Percentiles rank a stretch among this genome's conserved stretches.
Conservation (phyloP, 2,113 vertebrate genomes). For the Gymnogyps californianus region DNA sequence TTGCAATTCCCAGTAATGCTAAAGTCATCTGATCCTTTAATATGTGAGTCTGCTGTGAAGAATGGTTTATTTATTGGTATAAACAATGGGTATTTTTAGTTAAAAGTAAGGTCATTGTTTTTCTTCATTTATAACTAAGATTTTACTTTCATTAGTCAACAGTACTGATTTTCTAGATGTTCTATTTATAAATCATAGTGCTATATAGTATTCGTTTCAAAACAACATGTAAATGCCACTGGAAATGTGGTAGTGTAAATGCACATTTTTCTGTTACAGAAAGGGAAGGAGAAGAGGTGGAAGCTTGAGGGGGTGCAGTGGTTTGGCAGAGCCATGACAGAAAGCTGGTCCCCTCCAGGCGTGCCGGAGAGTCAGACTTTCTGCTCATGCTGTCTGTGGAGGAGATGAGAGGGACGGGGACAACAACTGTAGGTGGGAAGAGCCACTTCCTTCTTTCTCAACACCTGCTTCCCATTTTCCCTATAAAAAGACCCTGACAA, state of each 20-base stretch:
- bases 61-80: not conserved
- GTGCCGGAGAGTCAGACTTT: not conserved
- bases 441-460: not conserved
- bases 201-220: not conserved
- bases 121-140: not conserved
- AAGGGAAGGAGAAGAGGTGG: not conserved
- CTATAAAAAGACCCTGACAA: not conserved
- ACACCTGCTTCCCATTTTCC: not conserved
- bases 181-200: not conserved
- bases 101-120: not conserved
- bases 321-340: not conserved
- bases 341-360: not conserved
- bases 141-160: not conserved
- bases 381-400: not conserved
- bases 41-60: not conserved
- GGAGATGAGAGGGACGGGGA: not conserved
- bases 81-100: not conserved
- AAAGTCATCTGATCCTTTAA: not conserved
- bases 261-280: not conserved
- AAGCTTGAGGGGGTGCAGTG: not conserved
- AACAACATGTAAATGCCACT: not conserved
- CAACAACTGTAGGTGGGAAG: not conserved
- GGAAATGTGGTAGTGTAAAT: not conserved
- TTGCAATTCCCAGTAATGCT: not conserved
- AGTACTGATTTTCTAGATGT: not conserved